Conservation (phyloP, 2,797 vertebrate genomes). For the Astyanax mexicanus region DNA sequence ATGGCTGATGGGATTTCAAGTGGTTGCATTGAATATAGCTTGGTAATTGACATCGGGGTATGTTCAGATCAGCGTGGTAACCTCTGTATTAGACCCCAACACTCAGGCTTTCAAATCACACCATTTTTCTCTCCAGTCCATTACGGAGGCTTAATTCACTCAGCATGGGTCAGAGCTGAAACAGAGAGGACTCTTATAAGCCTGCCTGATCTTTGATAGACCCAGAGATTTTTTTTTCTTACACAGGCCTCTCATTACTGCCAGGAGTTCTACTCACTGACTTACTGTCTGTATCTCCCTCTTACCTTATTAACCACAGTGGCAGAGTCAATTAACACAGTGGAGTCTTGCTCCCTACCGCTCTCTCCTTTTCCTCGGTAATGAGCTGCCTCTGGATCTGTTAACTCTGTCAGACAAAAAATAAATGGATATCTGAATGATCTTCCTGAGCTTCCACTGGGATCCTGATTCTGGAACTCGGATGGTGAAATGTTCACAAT, state of each 20-base stretch:
- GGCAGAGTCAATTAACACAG: slow-evolving; percentile 55
- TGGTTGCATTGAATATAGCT: slow-evolving; percentile 38
- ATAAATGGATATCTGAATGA: background rate
- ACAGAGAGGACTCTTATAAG: slow-evolving; percentile 39
- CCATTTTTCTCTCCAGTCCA: slow-evolving; percentile 58
- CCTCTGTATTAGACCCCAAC: slow-evolving; percentile 43
- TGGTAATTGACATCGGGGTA: slow-evolving; percentile 44
- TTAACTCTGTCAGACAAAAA: background rate
- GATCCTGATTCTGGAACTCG: background rate
- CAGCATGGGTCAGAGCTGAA: slow-evolving; percentile 41
- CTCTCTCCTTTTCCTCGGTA: slow-evolving; percentile 26
- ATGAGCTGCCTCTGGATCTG: slow-evolving; percentile 12
- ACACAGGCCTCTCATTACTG: slow-evolving; percentile 47
- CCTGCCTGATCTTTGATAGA: slow-evolving; percentile 43
- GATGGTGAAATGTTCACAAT: background rate
- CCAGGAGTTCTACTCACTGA: slow-evolving; percentile 33
- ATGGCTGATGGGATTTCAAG: slow-evolving; percentile 55
- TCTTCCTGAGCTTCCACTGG: background rate
- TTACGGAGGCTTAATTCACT: slow-evolving; percentile 49
- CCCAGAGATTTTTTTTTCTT: slow-evolving; percentile 17
- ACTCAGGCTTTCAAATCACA: slow-evolving; percentile 26
- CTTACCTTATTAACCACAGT: slow-evolving; percentile 53
- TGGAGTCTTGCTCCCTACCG: slow-evolving; percentile 14
- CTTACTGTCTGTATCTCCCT: slow-evolving; percentile 21
- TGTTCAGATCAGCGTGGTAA: slow-evolving; percentile 46